phyloP scores from a whole-genome alignment of 2,888 invertebrate genomes.

The Melipona bicolor region DNA sequence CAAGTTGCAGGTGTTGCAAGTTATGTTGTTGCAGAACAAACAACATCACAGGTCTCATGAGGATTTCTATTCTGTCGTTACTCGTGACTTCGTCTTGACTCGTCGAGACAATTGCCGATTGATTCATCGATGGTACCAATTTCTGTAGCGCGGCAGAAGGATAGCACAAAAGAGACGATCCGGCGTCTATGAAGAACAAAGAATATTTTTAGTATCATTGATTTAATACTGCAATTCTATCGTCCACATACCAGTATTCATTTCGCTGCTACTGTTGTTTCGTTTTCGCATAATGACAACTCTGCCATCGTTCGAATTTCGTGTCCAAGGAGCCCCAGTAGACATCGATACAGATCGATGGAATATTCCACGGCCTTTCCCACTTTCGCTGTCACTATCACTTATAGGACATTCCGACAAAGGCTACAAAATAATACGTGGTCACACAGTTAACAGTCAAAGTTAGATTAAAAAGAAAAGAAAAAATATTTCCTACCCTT shows the following conservation, averaged over 20 bases:
- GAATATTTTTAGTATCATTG: not conserved
- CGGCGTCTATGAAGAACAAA: slow-evolving; percentile 86
- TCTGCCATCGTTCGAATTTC: slow-evolving; percentile 86
- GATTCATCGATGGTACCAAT: slow-evolving; percentile 89
- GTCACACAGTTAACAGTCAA: no score
- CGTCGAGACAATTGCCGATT: slow-evolving; percentile 85
- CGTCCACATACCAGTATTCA: slow-evolving; percentile 83
- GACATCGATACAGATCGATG: slow-evolving; percentile 96
- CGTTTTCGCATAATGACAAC: slow-evolving; percentile 87
- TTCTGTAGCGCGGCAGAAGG: slow-evolving; percentile 95
- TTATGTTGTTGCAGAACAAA: slow-evolving; percentile 95
- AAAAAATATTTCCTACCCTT: slow-evolving; percentile 79
- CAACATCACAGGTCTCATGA: slow-evolving; percentile 93
- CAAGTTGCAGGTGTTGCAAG: slow-evolving; percentile 91
- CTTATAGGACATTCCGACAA: slow-evolving; percentile 86
- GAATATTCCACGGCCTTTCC: slow-evolving; percentile 87
- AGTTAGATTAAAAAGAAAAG: not conserved
- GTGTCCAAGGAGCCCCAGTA: slow-evolving; percentile 87
- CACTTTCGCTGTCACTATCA: slow-evolving; percentile 85
- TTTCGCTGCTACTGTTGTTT: slow-evolving; percentile 90
- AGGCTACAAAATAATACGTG: slow-evolving; percentile 80
- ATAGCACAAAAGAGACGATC: slow-evolving; percentile 93
- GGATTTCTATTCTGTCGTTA: slow-evolving; percentile 86
- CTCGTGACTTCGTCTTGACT: slow-evolving; percentile 83
- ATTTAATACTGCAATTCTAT: not conserved